Conservation (phyloP, 2,797 vertebrate species). For the Botia almorhae region DNA sequence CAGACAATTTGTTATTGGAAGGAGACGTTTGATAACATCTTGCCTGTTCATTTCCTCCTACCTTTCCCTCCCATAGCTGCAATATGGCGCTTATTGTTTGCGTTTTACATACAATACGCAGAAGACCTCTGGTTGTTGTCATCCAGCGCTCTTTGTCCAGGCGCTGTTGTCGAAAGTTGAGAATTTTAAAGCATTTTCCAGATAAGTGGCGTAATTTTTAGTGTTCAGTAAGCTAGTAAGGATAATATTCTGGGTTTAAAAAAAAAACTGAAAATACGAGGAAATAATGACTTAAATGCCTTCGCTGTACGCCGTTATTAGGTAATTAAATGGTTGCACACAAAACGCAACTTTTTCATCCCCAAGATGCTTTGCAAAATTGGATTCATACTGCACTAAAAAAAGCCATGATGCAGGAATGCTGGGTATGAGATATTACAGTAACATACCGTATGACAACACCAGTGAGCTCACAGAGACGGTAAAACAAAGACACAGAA, state of each 20-base stretch:
- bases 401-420: background rate
- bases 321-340: conserved; percentile 13
- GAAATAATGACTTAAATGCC: conserved; percentile 18
- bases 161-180: conserved; percentile 25
- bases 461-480: conserved; percentile 32
- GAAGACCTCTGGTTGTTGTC: conserved; percentile 24
- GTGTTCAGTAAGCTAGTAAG: conserved; percentile 19
- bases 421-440: conserved; percentile 4
- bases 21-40: conserved; percentile 54
- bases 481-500: conserved; percentile 29
- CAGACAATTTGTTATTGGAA: conserved; percentile 54
- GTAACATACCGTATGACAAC: conserved; percentile 5
- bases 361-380: background rate
- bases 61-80: conserved; percentile 31
- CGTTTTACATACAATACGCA: conserved; percentile 28
- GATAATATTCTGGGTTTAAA: conserved; percentile 24
- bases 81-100: conserved; percentile 22
- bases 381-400: background rate
- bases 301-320: conserved; percentile 16
- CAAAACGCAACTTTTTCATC: background rate
- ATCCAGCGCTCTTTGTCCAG: conserved; percentile 8
- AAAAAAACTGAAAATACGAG: background rate
- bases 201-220: conserved; percentile 15
- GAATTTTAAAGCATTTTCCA: conserved; percentile 9
- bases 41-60: conserved; percentile 57